These are phyloP conservation scores for Mythimna pallens DNA, from an alignment of 2,888 invertebrate genomes.

Conservation along the genomic window DNA sequence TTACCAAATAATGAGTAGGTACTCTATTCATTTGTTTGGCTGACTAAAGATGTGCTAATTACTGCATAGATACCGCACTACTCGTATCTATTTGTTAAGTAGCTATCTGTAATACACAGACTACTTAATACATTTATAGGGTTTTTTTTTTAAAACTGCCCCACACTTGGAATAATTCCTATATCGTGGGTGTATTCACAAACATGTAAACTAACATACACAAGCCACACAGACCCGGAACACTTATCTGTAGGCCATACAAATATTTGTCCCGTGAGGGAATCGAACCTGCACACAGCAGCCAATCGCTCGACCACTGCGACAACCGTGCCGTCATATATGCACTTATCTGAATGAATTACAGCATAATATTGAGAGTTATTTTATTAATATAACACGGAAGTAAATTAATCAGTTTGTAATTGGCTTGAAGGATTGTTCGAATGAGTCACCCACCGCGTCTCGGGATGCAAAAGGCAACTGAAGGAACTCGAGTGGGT, in stretches of 20 bases:
- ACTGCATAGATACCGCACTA: not conserved
- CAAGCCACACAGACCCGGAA: no score
- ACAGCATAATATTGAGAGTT: not conserved
- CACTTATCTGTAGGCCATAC: no score
- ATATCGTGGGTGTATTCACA: no score
- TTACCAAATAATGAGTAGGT: conserved; percentile 56
- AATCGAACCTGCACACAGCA: no score
- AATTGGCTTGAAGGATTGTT: not conserved
- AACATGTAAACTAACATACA: no score
- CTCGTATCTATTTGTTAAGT: not conserved
- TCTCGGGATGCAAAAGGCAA: not conserved
- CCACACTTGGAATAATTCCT: no score
- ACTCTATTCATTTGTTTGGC: conserved; percentile 25
- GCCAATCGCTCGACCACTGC: no score
- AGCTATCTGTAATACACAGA: no score
- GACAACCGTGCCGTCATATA: no score
- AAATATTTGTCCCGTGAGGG: no score
- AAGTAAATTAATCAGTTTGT: not conserved
- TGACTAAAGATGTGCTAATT: conserved; percentile 6
- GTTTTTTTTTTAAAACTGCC: no score
- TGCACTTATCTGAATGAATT: not conserved
- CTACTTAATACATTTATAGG: not conserved
- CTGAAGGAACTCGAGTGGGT: not conserved
- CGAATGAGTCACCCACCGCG: not conserved
- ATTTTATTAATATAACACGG: not conserved